Percentiles rank a stretch among this genome's conserved stretches.
Conservation (phyloP, 2,113 vertebrate species). For the Sphaerodactylus townsendi region DNA sequence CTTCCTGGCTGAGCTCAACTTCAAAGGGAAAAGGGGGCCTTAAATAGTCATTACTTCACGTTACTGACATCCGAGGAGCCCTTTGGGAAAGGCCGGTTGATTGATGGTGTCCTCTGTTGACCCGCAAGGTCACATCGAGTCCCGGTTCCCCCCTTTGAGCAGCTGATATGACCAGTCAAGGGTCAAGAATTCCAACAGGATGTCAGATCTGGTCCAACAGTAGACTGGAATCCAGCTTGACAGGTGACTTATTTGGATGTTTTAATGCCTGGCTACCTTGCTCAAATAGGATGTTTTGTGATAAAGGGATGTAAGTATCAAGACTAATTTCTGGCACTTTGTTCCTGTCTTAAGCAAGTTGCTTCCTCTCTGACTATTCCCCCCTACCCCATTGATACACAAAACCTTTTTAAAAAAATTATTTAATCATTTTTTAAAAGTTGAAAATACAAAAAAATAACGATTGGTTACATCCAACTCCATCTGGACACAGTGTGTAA, state of each 20-base stretch:
- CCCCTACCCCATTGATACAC: too few relatives aligned
- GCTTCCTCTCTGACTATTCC: background rate
- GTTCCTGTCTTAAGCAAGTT: background rate
- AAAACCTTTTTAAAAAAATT: background rate
- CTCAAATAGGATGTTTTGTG: background rate
- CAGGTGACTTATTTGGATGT: background rate
- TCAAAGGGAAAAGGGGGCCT: constrained; percentile 36
- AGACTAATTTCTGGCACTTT: background rate
- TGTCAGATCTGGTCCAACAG: background rate
- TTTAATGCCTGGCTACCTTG: too few relatives aligned
- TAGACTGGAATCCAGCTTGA: background rate
- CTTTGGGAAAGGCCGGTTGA: background rate
- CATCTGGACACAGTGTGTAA: too few relatives aligned
- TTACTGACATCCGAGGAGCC: constrained; percentile 26
- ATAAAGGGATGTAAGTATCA: background rate
- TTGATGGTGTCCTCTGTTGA: background rate
- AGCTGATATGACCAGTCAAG: background rate
- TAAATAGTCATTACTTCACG: constrained; percentile 40
- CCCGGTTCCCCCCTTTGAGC: background rate
- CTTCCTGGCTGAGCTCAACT: background rate
- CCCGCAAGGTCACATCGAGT: background rate
- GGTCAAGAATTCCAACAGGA: background rate
- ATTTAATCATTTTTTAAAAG: too few relatives aligned
- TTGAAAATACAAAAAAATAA: too few relatives aligned
- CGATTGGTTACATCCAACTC: too few relatives aligned